Conservation (phyloP, 2,113 vertebrate genomes). For the Pachypanchax playfairii region DNA sequence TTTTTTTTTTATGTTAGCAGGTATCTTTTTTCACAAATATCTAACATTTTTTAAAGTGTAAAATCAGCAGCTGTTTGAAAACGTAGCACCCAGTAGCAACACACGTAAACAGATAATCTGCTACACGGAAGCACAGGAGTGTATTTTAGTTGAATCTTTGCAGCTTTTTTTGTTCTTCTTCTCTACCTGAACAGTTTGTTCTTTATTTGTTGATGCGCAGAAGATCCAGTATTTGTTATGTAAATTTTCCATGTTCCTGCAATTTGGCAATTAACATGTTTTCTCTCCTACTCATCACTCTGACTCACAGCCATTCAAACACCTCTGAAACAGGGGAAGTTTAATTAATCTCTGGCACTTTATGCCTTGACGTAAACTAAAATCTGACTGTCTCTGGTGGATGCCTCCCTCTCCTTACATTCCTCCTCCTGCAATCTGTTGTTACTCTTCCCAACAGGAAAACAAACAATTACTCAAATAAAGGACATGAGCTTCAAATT, state of each 20-base stretch:
- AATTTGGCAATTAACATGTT: constrained; percentile 65
- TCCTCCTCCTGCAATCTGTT: constrained; percentile 44
- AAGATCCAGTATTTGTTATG: constrained; percentile 32
- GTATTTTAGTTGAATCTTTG: too few relatives aligned
- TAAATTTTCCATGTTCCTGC: constrained; percentile 44
- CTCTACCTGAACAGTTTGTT: constrained; percentile 6
- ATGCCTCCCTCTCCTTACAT: constrained; percentile 42
- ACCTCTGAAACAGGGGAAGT: constrained; percentile 55
- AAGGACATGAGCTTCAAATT: constrained; percentile 12
- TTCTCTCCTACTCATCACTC: constrained; percentile 59
- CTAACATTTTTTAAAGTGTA: too few relatives aligned
- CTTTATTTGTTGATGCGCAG: constrained; percentile 16
- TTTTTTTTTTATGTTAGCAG: background rate
- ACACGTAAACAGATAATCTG: too few relatives aligned
- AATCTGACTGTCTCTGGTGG: constrained; percentile 51
- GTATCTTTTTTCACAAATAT: background rate
- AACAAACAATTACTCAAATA: constrained; percentile 40
- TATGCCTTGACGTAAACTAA: constrained; percentile 53
- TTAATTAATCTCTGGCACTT: constrained; percentile 74
- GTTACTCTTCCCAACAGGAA: constrained; percentile 34
- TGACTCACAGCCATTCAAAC: constrained; percentile 60
- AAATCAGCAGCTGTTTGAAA: constrained; percentile 57
- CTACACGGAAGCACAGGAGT: background rate
- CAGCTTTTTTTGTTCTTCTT: background rate
- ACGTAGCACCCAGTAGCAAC: too few relatives aligned